Evolutionary conservation across 2,888 invertebrate genomes (phyloP).

Genomic region (Lepas anatifera): DNA sequence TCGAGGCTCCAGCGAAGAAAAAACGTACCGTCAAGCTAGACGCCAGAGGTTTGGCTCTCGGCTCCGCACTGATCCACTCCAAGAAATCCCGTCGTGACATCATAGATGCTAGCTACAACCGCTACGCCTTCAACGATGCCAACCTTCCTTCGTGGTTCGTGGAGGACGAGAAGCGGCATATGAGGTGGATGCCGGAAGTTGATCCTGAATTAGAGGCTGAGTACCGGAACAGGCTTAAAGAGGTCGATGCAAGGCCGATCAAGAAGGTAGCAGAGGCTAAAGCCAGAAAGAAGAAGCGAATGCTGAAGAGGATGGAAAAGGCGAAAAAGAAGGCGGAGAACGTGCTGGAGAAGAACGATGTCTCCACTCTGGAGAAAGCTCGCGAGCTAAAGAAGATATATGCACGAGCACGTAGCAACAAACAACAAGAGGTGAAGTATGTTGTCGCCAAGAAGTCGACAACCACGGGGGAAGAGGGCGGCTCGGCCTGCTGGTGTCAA

Average conservation of each 20-base stretch:
- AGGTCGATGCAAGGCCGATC: slow-evolving; percentile 86
- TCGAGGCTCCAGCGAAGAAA: slow-evolving; percentile 32
- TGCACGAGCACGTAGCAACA: slow-evolving; percentile 36
- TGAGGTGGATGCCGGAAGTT: slow-evolving; percentile 68
- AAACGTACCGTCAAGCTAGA: slow-evolving; percentile 51
- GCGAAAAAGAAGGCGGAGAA: slow-evolving; percentile 92
- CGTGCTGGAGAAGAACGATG: slow-evolving; percentile 79
- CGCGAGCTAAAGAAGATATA: slow-evolving; percentile 66
- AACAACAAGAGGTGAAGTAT: slow-evolving; percentile 81
- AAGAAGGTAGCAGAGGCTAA: slow-evolving; percentile 98
- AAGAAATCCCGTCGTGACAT: slow-evolving; percentile 82
- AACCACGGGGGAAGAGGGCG: slow-evolving; percentile 53
- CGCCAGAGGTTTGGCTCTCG: slow-evolving; percentile 81
- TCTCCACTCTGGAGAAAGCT: slow-evolving; percentile 84
- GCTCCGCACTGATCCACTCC: slow-evolving; percentile 78
- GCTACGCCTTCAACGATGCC: slow-evolving; percentile 52
- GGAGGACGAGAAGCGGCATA: slow-evolving; percentile 83
- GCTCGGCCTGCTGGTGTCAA: slow-evolving; percentile 74
- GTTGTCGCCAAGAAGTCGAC: slow-evolving; percentile 84
- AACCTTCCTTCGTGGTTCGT: slow-evolving; percentile 92
- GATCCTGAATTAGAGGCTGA: slow-evolving; percentile 71
- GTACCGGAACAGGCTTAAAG: slow-evolving; percentile 51
- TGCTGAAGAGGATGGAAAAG: slow-evolving; percentile 70
- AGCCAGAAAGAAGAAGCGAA: slow-evolving; percentile 88
- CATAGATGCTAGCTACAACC: slow-evolving; percentile 81